Evolutionary conservation across 2,797 vertebrate species (phyloP), one percentile per base, ranked within the genome.

Genomic region (Phataginus tetradactyla): DNA sequence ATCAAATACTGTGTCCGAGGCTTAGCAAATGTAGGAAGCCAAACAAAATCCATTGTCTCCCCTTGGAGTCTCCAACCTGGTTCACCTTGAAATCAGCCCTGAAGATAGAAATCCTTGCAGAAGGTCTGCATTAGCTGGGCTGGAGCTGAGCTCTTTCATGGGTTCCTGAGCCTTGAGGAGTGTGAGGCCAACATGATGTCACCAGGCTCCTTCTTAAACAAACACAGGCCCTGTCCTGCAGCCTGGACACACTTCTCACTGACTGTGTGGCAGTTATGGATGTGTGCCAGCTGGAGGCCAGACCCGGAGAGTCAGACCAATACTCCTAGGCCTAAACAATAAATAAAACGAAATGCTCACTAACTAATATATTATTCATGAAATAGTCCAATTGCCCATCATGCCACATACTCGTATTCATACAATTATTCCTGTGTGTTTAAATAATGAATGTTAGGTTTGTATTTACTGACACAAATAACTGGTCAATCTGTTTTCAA

Each of bases 1-100:
- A 98, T 98, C 98, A 98, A 98, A 98, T 98, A 97, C 98, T 97
- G 97, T n/a, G 42, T 81, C 97, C 94, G 93, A 97, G 96, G 96
- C 94, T 98, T 98, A 98, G 98, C 97, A 98, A 97, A 95, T 75
- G 91, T 97, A 74, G 97, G 95, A 98, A 97, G 90, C 96, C 34
- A 98, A 98, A 55, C 97, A 95, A 98, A 98, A 98, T 98, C 98
- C 96, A 98, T 98, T 97, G 78, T 93, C 90, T 98, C 95, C 45
- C 96, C 97, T 98, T 98, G 97, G 95, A 97, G 97, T 96, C n/a
- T 74, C 93, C 96, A 97, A 80, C 71, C 45, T 2, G 0, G 66
- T 61, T 98, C 89, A 95, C 89, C 97, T 97, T 97, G 96, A 97
- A 97, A 96, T 71, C 84, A 90, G 71, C 94, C 71, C 91, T 29